Base-by-base conservation (phyloP, 1,140 invertebrate genomes). In the Trissolcus basalis region DNA sequence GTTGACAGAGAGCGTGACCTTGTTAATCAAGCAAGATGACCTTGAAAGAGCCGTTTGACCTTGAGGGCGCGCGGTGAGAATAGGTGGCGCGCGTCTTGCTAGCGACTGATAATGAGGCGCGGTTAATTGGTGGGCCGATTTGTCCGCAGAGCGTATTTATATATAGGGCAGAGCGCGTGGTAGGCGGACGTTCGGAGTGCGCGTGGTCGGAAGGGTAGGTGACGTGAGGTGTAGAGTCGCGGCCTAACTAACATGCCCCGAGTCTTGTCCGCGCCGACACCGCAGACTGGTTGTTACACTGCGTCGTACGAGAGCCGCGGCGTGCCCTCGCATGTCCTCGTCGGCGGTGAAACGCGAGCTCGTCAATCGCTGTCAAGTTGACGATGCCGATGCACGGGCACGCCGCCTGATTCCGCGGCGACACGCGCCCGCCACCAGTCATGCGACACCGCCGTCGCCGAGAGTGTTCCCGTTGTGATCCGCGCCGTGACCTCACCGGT, bases 121-220 rank as follows among this genome's bases (percentile, higher is more conserved):
- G 54, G 3, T 41, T 53, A 53, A 47, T 56, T 56, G 33, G 32
- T 55, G 35, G 67, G 13, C 13, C 35, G 36, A 10, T 61, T 49
- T 48, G 15, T 27, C 19, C 19, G 35, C 58, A 6, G 12, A 35
- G 11, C 45, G 11, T 56, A n/a, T 50, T 36, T 49, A 33, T 36
- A 49, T 49, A 49, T 27, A 19, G 47, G 9, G 41, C 48, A 69
- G 61, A 39, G 48, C 47, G 50, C 61, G 50, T 50, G 61, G 56
- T 58, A 73, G 70, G 73, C 67, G 67, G 73, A 61, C 67, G 67
- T n/a, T 53, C 65, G 65, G 49, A 76, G 67, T 70, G 73, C 73
- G 73, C 73, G 65, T 76, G 73, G 65, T 76, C 73, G 67, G 60
- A 60, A 61, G 59, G 60, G 65, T 65, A 70, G 73, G 65, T 65